Base-by-base conservation (phyloP, 2,113 vertebrate species). In the Festucalex cinctus region DNA sequence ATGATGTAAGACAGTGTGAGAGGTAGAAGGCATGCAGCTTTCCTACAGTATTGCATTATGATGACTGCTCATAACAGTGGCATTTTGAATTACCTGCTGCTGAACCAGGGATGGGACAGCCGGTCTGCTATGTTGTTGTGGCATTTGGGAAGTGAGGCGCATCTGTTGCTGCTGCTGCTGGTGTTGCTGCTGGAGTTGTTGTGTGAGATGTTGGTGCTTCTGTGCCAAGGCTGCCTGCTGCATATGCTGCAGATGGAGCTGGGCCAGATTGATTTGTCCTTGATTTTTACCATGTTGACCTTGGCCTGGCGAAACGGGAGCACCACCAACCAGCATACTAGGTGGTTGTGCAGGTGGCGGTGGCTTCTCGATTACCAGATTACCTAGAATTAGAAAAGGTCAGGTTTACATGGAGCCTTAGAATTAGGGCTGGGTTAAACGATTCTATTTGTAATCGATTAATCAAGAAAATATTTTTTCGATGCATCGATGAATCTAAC, bases 231-330 rank as follows among this genome's bases (percentile, higher is more conserved):
- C 91, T 9, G 89, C 95, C 81, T 98, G 95, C 51, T 98, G 97
- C 95, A 99, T 96, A 79, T 99, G 97, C 82, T 99, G 97, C 58
- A 99, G 91, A 12, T 95, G 92, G 36, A 99, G 95, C 86, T 99
- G 97, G 0, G 97, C 96, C 75, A 99, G 91, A 49, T 98, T 99
- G 84, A 99, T 99, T 85, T 99, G 97, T 62, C 95, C 95, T 28
- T 92, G 92, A 83, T 95, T 84, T 92, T 98, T 98, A 73, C 67
- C 91, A 22, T 93, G 66, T 46, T 94, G 94, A 81, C 94, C 93
- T 57, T 97, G 96, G 70, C 95, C 94, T 54, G 94, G 93, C 70
- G 96, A 93, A 83, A 93, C 88, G 46, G 96, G 91, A 6, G 95
- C 94, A 63, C 93, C 90, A 74, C 93, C 89, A 81, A 95, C 93